A percentile compares a stretch with the other conserved stretches of the same genome.
Evolutionary conservation across 2,113 vertebrate species (phyloP).

Genomic region (Poicephalus gulielmi): DNA sequence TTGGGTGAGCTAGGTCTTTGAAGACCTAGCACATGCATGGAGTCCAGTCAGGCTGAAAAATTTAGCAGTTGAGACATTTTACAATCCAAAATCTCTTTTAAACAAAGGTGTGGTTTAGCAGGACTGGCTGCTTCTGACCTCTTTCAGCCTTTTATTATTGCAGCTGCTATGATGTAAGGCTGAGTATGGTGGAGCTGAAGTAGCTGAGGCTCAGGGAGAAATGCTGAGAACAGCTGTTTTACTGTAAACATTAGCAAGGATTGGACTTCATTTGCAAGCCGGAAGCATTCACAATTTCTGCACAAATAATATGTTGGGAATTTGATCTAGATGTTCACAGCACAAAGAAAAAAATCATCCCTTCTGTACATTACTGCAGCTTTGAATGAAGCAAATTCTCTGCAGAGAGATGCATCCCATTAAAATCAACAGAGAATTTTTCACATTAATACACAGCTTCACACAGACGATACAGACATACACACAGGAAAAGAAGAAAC

Average conservation of each 20-base stretch:
- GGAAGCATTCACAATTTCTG: conserved; percentile 55
- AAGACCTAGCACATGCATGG: conserved; percentile 47
- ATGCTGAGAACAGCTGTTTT: conserved; percentile 67
- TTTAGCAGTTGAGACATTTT: conserved; percentile 37
- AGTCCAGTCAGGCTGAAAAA: conserved; percentile 54
- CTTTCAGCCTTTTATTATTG: conserved; percentile 37
- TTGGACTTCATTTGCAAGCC: conserved; percentile 58
- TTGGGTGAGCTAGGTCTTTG: conserved; percentile 45
- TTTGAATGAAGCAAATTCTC: conserved; percentile 26
- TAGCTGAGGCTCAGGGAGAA: conserved; percentile 36
- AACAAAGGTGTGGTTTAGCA: conserved; percentile 59
- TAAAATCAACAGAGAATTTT: conserved; percentile 44
- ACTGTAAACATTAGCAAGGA: conserved; percentile 66
- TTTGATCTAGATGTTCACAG: conserved; percentile 33
- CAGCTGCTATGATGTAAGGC: conserved; percentile 62
- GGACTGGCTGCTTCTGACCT: conserved; percentile 37
- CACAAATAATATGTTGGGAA: conserved; percentile 26
- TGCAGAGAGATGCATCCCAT: conserved; percentile 6
- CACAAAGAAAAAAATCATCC: neutral
- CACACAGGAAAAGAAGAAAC: neutral
- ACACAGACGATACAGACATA: neutral
- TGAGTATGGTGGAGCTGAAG: conserved; percentile 26
- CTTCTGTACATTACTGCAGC: neutral
- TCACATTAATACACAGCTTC: conserved; percentile 42
- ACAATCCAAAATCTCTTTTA: conserved; percentile 47